These are phyloP conservation scores for Cryptomyrus ogoouensis DNA, from an alignment of 2,113 vertebrate species.

Conservation along the genomic window DNA sequence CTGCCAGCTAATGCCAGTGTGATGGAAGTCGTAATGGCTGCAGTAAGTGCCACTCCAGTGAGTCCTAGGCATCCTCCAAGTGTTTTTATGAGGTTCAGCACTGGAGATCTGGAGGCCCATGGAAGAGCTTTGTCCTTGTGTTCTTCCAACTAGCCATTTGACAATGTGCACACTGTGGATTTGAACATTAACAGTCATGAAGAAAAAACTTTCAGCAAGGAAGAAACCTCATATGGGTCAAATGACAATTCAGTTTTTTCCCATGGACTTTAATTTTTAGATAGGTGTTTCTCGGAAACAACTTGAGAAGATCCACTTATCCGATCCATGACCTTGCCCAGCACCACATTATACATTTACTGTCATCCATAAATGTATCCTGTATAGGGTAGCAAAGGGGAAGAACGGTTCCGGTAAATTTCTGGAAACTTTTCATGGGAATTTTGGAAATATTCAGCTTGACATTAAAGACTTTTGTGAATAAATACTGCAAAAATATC, in stretches of 20 bases:
- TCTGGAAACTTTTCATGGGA: too few relatives aligned
- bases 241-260: not conserved
- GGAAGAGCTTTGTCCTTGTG: not conserved
- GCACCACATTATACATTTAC: not conserved
- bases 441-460: too few relatives aligned
- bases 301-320: not conserved
- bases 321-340: not conserved
- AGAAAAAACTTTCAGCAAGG: not conserved
- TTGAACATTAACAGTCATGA: not conserved
- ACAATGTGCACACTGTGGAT: not conserved
- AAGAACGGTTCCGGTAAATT: too few relatives aligned
- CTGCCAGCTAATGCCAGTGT: not conserved
- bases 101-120: not conserved
- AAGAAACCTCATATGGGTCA: not conserved
- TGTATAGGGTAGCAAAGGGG: not conserved
- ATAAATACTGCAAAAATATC: too few relatives aligned
- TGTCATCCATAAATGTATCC: not conserved
- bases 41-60: not conserved
- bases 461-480: too few relatives aligned
- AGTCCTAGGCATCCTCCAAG: not conserved
- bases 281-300: not conserved
- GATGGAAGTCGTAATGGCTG: not conserved
- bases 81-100: not conserved
- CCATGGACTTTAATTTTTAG: not conserved
- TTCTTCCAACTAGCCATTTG: not conserved